Evolutionary conservation across 2,888 invertebrate genomes (phyloP).

Genomic region (Mimumesa dahlbomi): DNA sequence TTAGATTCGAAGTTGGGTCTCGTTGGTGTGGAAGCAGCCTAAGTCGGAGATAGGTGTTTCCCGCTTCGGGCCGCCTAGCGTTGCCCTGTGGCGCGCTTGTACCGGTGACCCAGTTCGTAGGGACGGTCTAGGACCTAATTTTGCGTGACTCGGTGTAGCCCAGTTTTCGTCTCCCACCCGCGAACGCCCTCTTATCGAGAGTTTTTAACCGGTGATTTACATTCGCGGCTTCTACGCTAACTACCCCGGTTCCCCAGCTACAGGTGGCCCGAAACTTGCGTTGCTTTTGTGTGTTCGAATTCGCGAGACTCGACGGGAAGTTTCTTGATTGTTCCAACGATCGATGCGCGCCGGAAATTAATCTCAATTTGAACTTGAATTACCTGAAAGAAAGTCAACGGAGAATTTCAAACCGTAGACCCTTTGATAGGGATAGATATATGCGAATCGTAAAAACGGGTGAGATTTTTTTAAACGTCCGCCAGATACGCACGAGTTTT

Average conservation of each 20-base stretch:
- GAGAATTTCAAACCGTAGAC: no score
- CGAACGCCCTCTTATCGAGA: slow-evolving; percentile 14
- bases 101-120: slow-evolving; percentile 58
- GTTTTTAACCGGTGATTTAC: slow-evolving; percentile 16
- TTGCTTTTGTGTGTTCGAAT: no score
- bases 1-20: not conserved
- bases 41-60: not conserved
- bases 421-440: no score
- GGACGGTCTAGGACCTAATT: slow-evolving; percentile 57
- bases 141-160: slow-evolving; percentile 33
- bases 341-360: no score
- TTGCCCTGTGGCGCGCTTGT: slow-evolving; percentile 33
- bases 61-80: slow-evolving; percentile 6
- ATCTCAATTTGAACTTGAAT: no score
- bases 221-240: not conserved
- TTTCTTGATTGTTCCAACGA: not conserved
- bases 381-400: no score
- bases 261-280: slow-evolving; percentile 16
- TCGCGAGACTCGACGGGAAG: slow-evolving; percentile 14
- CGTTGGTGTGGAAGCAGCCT: no score
- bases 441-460: no score
- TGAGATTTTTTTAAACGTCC: no score
- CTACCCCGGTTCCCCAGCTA: slow-evolving; percentile 9
- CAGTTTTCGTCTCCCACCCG: slow-evolving; percentile 11
- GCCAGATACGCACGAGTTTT: no score